phyloP scores from a whole-genome alignment of 2,113 vertebrate genomes.

The Corythornis madagascariensis region DNA sequence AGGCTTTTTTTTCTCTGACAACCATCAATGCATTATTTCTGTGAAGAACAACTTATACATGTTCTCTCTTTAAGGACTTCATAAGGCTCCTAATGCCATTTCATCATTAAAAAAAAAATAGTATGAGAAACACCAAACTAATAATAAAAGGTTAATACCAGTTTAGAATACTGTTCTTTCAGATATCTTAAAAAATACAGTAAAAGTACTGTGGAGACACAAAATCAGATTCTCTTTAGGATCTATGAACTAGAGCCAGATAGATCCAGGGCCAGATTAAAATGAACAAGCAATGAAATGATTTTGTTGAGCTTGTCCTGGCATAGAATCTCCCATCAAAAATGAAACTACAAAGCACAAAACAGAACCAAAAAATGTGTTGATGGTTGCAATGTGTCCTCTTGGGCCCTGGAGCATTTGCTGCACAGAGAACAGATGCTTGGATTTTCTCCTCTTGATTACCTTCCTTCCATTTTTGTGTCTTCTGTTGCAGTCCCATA shows the following conservation, averaged over 20 bases:
- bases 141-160: background rate
- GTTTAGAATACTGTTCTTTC: background rate
- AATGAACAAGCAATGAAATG: background rate
- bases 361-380: background rate
- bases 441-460: background rate
- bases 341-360: background rate
- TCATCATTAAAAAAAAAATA: background rate
- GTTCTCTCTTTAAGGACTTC: background rate
- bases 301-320: background rate
- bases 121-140: no score
- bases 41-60: background rate
- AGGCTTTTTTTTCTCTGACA: background rate
- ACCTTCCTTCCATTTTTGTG: background rate
- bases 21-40: background rate
- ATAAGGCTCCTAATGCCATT: rapidly evolving
- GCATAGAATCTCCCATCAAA: background rate
- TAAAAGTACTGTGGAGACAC: background rate
- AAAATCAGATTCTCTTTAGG: background rate
- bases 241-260: background rate
- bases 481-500: background rate
- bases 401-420: background rate
- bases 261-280: background rate
- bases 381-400: background rate
- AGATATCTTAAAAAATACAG: background rate
- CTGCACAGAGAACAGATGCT: background rate